Evolutionary conservation across 2,113 vertebrate genomes (phyloP).

Genomic region (Psephotus haematonotus): DNA sequence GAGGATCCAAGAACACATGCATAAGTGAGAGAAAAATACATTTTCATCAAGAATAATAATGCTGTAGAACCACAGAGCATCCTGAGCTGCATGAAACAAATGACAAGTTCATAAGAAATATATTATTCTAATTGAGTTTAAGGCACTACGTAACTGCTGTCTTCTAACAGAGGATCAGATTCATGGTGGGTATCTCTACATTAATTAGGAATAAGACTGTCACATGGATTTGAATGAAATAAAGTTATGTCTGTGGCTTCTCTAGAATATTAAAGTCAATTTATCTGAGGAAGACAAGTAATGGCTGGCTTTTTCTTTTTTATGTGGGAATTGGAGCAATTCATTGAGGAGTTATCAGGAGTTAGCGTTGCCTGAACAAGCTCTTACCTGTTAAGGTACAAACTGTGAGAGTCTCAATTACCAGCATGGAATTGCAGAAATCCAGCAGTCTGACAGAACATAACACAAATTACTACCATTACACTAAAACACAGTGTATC

Average conservation of each 20-base stretch:
- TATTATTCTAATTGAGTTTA: constrained; percentile 29
- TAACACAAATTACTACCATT: background rate
- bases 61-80: background rate
- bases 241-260: background rate
- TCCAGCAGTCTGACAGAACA: background rate
- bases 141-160: background rate
- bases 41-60: constrained; percentile 11
- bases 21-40: background rate
- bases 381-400: background rate
- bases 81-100: background rate
- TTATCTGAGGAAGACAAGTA: constrained; percentile 26
- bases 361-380: background rate
- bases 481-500: background rate
- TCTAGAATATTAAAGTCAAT: constrained; percentile 37
- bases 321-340: background rate
- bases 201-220: constrained; percentile 13
- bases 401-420: background rate
- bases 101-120: background rate
- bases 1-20: background rate
- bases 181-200: background rate
- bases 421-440: background rate
- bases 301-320: background rate
- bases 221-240: constrained; percentile 33
- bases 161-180: background rate
- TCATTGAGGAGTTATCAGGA: background rate